Evolutionary conservation across 2,113 vertebrate species (phyloP).

Genomic region (Phaethornis superciliosus): DNA sequence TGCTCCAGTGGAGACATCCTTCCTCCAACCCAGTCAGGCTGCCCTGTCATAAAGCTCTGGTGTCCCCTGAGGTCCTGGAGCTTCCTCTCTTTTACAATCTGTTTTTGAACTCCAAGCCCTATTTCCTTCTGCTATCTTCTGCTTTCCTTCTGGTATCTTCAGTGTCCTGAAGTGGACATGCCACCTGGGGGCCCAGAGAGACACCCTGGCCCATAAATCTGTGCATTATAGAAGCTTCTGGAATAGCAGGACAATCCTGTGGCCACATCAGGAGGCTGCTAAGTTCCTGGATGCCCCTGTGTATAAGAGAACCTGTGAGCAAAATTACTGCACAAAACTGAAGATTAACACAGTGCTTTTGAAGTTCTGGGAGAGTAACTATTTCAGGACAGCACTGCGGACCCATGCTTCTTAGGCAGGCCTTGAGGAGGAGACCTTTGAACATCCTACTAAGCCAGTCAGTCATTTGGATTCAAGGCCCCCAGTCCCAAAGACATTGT

Average conservation of each 20-base stretch:
- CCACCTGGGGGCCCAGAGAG: background rate
- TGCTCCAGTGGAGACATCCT: background rate
- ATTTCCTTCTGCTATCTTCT: background rate
- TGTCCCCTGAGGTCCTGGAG: accelerated
- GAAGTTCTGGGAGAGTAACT: background rate
- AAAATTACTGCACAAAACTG: background rate
- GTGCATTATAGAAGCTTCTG: background rate
- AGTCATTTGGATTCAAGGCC: background rate
- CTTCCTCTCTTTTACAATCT: background rate
- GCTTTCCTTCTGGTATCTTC: background rate
- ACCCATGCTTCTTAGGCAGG: background rate
- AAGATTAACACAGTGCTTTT: background rate
- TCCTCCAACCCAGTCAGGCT: background rate
- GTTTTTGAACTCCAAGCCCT: background rate
- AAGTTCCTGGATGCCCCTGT: background rate
- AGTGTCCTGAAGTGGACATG: background rate
- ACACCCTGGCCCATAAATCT: background rate
- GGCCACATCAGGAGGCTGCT: background rate
- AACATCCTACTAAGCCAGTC: background rate
- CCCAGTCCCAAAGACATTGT: background rate
- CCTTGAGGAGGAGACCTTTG: background rate
- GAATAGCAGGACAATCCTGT: background rate
- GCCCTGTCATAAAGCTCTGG: background rate
- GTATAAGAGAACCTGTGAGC: background rate
- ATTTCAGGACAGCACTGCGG: background rate